These are phyloP conservation scores for Ericerus pela DNA, from an alignment of 1,140 invertebrate genomes.

Conservation along the genomic window DNA sequence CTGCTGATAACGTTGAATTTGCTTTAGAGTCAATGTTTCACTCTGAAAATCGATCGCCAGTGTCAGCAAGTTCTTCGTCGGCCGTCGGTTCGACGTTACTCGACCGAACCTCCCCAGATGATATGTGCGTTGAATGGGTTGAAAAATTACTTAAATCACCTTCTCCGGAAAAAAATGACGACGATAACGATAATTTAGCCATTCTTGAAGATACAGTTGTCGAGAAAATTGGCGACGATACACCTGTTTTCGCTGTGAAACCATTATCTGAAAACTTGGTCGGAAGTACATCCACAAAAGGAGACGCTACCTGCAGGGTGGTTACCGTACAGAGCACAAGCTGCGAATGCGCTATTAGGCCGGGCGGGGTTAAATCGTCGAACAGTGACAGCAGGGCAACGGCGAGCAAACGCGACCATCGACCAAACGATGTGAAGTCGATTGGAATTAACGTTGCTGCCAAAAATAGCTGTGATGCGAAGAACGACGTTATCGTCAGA, in stretches of 20 bases:
- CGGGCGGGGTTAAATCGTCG: too few species aligned
- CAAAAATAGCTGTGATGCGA: not conserved
- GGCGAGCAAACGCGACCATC: too few species aligned
- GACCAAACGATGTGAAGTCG: too few species aligned
- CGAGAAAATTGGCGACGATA: not conserved
- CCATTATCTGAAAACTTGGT: slow-evolving; percentile 1
- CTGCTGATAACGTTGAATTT: too few species aligned
- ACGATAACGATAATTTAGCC: too few species aligned
- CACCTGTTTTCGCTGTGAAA: not conserved
- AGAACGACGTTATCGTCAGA: not conserved
- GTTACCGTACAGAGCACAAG: too few species aligned
- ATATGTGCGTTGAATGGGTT: slow-evolving; percentile 17
- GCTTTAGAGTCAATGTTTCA: slow-evolving; percentile 17
- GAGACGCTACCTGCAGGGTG: too few species aligned
- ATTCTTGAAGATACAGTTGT: not conserved
- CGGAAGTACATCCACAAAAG: too few species aligned
- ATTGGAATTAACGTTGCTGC: too few species aligned
- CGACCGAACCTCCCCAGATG: not conserved
- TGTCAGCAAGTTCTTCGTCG: not conserved
- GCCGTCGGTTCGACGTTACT: not conserved
- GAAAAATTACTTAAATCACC: slow-evolving; percentile 20
- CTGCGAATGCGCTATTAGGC: too few species aligned
- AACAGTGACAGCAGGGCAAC: too few species aligned
- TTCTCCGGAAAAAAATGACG: slow-evolving; percentile 13
- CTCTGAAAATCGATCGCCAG: not conserved